phyloP scores from a whole-genome alignment of 2,797 vertebrate genomes.

The Anguilla marmorata region DNA sequence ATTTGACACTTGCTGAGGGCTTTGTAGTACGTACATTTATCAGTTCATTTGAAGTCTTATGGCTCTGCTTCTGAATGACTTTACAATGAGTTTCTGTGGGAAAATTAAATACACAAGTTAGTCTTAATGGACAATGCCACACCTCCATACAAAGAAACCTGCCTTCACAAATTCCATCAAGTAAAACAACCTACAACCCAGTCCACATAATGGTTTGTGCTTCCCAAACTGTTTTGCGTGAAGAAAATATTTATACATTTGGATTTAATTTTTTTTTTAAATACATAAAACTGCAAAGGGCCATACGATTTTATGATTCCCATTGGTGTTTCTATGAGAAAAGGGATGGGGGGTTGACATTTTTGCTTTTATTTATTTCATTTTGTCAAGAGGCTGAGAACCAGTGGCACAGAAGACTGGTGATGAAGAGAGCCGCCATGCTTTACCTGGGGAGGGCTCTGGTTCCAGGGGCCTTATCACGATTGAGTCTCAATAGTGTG shows the following conservation, averaged over 20 bases:
- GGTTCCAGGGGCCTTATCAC: slow-evolving; percentile 55
- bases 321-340: neutral
- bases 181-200: neutral
- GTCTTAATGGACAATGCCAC: neutral
- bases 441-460: slow-evolving; percentile 36
- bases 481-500: slow-evolving; percentile 51
- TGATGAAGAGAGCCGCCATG: slow-evolving; percentile 56
- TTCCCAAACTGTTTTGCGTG: neutral
- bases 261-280: neutral
- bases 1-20: neutral
- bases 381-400: neutral
- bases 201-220: neutral
- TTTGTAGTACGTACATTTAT: neutral
- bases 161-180: neutral
- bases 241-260: neutral
- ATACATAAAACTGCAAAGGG: neutral
- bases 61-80: slow-evolving; percentile 12
- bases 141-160: neutral
- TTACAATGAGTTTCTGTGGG: neutral
- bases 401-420: slow-evolving; percentile 43
- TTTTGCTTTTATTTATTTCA: too few relatives aligned
- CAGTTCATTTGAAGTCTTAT: neutral
- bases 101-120: neutral
- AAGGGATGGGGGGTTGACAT: too few relatives aligned
- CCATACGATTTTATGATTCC: neutral